phyloP scores from a whole-genome alignment of 2,888 invertebrate species.

The Rotaria socialis region DNA sequence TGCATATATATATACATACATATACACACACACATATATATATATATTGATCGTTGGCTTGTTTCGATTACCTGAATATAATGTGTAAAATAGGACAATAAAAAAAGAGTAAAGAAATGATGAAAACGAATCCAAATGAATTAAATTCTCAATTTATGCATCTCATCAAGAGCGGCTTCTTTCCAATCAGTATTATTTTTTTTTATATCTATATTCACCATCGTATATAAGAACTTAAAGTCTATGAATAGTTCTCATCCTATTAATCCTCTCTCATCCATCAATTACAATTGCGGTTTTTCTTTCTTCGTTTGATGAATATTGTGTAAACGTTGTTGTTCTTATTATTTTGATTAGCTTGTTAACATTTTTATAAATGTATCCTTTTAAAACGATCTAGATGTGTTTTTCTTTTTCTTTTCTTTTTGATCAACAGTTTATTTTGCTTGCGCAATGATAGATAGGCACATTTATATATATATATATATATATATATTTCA shows the following conservation, averaged over 20 bases:
- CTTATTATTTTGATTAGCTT: background rate
- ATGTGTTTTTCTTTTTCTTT: background rate
- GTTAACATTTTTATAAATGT: background rate
- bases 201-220: background rate
- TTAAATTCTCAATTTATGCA: conserved; percentile 15
- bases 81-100: conserved; percentile 29
- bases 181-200: background rate
- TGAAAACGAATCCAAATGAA: conserved; percentile 9
- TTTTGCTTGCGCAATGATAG: background rate
- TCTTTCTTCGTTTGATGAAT: background rate
- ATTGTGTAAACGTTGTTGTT: conserved; percentile 2
- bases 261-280: conserved; percentile 29
- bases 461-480: too few species aligned
- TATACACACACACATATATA: background rate
- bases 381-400: background rate
- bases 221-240: background rate
- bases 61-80: conserved; percentile 24
- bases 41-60: background rate
- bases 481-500: background rate
- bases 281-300: conserved; percentile 19
- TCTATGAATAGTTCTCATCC: conserved; percentile 10
- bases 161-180: conserved; percentile 15
- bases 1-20: conserved; percentile 24
- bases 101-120: background rate
- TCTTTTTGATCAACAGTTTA: background rate